Evolutionary conservation across 2,797 vertebrate genomes (phyloP).

Genomic region (Rhinichthys osculus): DNA sequence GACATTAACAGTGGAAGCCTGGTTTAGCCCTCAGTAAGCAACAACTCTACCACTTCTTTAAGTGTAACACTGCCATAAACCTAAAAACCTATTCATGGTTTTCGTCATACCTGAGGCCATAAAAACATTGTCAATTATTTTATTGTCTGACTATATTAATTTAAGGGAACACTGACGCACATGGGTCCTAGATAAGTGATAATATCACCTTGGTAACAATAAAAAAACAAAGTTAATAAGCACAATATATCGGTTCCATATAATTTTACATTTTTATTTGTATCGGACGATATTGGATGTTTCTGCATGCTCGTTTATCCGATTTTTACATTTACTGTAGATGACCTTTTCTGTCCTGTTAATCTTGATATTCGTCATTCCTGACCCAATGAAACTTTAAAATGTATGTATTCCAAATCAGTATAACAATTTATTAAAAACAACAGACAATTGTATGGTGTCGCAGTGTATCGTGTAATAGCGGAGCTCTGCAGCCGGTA

Average conservation of each 20-base stretch:
- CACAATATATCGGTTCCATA: no score
- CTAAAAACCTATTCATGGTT: not conserved
- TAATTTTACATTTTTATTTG: no score
- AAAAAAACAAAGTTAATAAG: not conserved
- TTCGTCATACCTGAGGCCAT: not conserved
- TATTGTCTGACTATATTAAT: slow-evolving; percentile 71
- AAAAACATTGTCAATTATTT: slow-evolving; percentile 56
- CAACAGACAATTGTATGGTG: not conserved
- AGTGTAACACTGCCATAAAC: not conserved
- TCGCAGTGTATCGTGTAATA: not conserved
- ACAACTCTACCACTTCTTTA: not conserved
- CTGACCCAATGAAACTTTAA: no score
- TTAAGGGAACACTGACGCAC: slow-evolving; percentile 62
- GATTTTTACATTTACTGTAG: not conserved
- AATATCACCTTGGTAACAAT: slow-evolving; percentile 11
- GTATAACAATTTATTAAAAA: not conserved
- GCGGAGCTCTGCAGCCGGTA: not conserved
- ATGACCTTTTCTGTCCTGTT: not conserved
- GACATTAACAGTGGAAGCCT: slow-evolving; percentile 7
- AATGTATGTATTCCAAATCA: not conserved
- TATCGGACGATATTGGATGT: not conserved
- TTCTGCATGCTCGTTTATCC: not conserved
- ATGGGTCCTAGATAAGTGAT: slow-evolving; percentile 39
- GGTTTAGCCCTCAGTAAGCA: slow-evolving; percentile 25
- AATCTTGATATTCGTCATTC: not conserved